These are phyloP conservation scores for Isoperla grammatica DNA, from an alignment of 2,888 invertebrate species.

Conservation along the genomic window DNA sequence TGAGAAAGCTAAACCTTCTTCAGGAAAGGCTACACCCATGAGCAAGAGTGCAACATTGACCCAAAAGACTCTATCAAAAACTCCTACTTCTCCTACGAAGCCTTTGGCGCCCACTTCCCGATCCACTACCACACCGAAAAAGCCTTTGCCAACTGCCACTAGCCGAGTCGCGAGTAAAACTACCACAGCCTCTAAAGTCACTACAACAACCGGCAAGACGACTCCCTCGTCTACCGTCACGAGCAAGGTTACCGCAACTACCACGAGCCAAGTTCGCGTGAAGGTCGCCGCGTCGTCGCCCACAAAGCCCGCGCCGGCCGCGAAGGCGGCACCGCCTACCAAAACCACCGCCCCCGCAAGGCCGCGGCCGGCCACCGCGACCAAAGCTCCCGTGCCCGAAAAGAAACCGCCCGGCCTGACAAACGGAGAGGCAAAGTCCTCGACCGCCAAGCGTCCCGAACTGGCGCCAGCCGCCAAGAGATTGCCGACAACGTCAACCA, in stretches of 20 bases:
- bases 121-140: conserved; percentile 17
- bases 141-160: conserved; percentile 29
- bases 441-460: conserved; percentile 5
- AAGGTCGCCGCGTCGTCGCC: conserved; percentile 25
- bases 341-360: conserved; percentile 29
- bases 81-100: conserved; percentile 37
- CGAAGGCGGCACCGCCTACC: conserved; percentile 30
- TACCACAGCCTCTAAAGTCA: conserved; percentile 17
- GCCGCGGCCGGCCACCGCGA: conserved; percentile 28
- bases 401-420: conserved; percentile 33
- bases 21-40: conserved; percentile 28
- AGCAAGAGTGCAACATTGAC: conserved; percentile 30
- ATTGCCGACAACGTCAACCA: not conserved
- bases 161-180: conserved; percentile 23
- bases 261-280: conserved; percentile 29
- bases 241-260: conserved; percentile 30
- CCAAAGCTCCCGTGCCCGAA: conserved; percentile 22
- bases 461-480: conserved; percentile 4
- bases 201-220: conserved; percentile 15
- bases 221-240: conserved; percentile 25
- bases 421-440: conserved; percentile 32
- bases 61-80: conserved; percentile 30
- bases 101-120: conserved; percentile 25
- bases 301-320: conserved; percentile 25
- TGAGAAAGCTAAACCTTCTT: conserved; percentile 34